Evolutionary conservation across 2,888 invertebrate genomes (phyloP).

Genomic region (Poecilobothrus nobilitatus): DNA sequence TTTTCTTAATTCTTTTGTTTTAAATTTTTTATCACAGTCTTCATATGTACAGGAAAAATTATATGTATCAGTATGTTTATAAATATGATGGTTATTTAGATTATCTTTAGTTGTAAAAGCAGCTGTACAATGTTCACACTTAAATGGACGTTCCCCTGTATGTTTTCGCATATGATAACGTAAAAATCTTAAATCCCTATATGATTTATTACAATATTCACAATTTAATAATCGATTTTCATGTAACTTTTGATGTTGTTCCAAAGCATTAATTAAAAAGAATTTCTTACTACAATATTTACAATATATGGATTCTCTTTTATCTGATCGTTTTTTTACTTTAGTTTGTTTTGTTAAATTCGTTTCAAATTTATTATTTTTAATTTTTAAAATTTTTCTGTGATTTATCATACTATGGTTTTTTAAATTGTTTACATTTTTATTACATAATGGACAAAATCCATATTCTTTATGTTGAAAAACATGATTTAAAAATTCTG

Average conservation of each 20-base stretch:
- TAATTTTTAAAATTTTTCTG: background rate
- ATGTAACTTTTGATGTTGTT: background rate
- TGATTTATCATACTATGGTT: background rate
- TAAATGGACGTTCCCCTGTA: background rate
- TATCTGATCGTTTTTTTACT: background rate
- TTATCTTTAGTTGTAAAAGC: background rate
- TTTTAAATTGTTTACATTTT: background rate
- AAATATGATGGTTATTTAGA: background rate
- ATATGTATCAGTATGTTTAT: background rate
- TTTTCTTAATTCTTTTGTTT: slow-evolving; percentile 2
- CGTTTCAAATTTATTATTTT: background rate
- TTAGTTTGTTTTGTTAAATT: background rate
- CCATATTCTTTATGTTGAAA: background rate
- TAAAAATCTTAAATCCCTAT: background rate
- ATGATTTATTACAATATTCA: background rate
- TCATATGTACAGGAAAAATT: background rate
- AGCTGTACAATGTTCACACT: background rate
- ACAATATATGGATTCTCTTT: background rate
- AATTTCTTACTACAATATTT: background rate
- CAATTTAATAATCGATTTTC: background rate
- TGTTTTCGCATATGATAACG: background rate
- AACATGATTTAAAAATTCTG: background rate
- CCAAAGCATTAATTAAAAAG: background rate
- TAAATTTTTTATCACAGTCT: background rate
- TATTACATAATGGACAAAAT: background rate